Base-by-base conservation (phyloP, 2,888 invertebrate genomes). In the Euzophera pinguis region DNA sequence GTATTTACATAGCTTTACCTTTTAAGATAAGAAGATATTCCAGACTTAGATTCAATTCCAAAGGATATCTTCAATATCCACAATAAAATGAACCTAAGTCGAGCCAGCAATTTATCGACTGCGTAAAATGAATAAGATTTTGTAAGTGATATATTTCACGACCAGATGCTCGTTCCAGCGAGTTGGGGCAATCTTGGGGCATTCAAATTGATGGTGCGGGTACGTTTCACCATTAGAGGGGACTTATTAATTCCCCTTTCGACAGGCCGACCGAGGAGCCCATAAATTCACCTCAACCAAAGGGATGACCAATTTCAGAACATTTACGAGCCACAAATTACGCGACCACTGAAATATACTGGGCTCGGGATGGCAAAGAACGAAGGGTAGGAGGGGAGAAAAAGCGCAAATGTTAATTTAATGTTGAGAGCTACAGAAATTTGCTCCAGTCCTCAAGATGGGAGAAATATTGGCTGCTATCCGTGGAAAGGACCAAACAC, bases 251-350 rank as follows among this genome's bases (percentile, higher is more conserved):
- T 90, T 90, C 84, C 86, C 87, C 87, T 90, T 90, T 90, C 89
- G 89, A 89, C 89, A 89, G 87, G 81, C 86, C 86, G 81, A 81
- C 86, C 88, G 88, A 86, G 84, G 75, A 84, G 84, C 83, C 88
- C 80, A 89, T 90, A 90, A 90, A 90, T 90, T 89, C 84, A 83
- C 86, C 88, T 87, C 88, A 82, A 85, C 89, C 90, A 87, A 89
- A 90, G 88, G 90, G 89, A 90, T 90, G 89, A 90, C 90, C 90
- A 90, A 90, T 90, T 90, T 90, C 88, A 84, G 89, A 89, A 88
- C 90, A 89, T 89, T 90, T 89, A 89, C 89, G 89, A 87, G 84
- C 90, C 89, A 90, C 89, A 90, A 90, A 90, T 90, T 89, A 89
- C 90, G 83, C 84, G 85, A 83, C 88, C 87, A 82, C 78, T 83